Percentiles rank a stretch among this genome's conserved stretches.
These are phyloP conservation scores for Vicugna pacos DNA, from an alignment of 2,113 vertebrate species.

Conservation along the genomic window DNA sequence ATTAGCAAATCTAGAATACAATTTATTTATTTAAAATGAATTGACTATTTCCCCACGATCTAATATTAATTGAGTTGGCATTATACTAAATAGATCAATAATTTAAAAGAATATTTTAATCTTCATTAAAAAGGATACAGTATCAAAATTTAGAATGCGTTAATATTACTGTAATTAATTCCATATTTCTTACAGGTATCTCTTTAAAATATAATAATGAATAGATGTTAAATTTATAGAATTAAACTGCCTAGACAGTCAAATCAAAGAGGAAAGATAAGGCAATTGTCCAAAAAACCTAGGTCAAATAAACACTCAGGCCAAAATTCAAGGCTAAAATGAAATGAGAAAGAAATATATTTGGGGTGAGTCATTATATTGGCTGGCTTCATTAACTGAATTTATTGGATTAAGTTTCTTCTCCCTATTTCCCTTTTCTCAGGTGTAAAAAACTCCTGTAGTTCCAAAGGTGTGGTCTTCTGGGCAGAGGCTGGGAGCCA, in stretches of 20 bases:
- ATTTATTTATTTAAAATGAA: conserved; percentile 52
- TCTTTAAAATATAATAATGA: conserved; percentile 34
- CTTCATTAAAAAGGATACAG: conserved; percentile 23
- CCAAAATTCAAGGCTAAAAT: conserved; percentile 48
- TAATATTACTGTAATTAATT: conserved; percentile 52
- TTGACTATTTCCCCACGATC: neutral
- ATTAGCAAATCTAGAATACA: conserved; percentile 39
- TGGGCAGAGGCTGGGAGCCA: neutral
- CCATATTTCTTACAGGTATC: conserved; percentile 25
- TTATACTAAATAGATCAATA: conserved; percentile 46
- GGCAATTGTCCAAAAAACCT: conserved; percentile 6
- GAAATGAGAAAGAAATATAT: conserved; percentile 35
- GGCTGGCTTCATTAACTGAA: neutral
- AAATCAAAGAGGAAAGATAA: conserved; percentile 57
- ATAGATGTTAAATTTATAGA: conserved; percentile 38
- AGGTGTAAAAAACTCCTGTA: neutral
- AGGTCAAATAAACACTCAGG: conserved; percentile 23
- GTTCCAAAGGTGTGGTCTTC: neutral
- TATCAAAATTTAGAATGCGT: conserved; percentile 24
- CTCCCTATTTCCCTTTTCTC: neutral
- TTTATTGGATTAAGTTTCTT: neutral
- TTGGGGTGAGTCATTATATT: neutral
- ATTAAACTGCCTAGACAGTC: conserved; percentile 28
- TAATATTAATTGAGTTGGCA: conserved; percentile 11
- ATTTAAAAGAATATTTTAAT: conserved; percentile 46